Evolutionary conservation across 2,797 vertebrate genomes (phyloP).

Genomic region (Avahi laniger): DNA sequence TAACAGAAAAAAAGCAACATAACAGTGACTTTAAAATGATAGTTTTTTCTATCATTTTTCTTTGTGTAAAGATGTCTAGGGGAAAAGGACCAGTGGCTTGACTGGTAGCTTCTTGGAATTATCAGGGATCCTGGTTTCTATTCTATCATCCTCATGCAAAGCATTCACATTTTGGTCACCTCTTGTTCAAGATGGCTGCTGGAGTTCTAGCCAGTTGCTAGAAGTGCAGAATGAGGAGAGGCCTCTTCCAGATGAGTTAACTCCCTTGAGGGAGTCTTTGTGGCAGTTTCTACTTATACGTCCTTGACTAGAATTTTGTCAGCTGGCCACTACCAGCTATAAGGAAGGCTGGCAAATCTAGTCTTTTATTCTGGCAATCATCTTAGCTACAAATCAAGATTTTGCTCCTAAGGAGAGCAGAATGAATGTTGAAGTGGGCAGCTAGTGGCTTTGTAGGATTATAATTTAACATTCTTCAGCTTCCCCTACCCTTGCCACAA

Average conservation of each 20-base stretch:
- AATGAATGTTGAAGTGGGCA: neutral
- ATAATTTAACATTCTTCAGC: neutral
- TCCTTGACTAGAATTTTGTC: neutral
- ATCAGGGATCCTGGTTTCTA: neutral
- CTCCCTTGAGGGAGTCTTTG: neutral
- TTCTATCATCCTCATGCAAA: neutral
- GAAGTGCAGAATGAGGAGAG: neutral
- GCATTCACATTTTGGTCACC: neutral
- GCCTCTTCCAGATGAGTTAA: neutral
- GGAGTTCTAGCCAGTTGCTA: too few species aligned
- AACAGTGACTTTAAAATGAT: neutral
- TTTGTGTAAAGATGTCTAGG: neutral
- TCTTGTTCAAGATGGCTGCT: neutral
- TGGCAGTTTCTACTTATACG: neutral
- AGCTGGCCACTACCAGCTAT: neutral
- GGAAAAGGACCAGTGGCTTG: too few species aligned
- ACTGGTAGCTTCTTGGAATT: neutral
- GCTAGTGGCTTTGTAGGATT: neutral
- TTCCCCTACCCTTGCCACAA: neutral
- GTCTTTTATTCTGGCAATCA: neutral
- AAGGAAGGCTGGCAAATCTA: neutral
- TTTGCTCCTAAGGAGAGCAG: neutral
- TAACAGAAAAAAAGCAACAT: neutral
- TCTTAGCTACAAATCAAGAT: neutral
- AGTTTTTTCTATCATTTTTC: neutral